A percentile compares a stretch with the other conserved stretches of the same genome.
Conservation (phyloP, 1,140 invertebrate genomes). For the Camponotus vicinus region DNA sequence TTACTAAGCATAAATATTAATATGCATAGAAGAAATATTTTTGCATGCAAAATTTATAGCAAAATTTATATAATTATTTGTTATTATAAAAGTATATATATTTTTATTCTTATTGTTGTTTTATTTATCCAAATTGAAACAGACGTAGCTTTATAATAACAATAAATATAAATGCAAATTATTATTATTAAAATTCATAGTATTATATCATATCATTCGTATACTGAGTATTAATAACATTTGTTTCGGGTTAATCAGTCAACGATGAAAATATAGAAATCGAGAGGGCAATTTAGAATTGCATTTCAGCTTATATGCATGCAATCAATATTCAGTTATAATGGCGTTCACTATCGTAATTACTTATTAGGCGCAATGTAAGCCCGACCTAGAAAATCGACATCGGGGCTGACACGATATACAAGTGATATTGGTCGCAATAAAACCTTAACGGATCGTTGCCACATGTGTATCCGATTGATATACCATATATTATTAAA, state of each 20-base stretch:
- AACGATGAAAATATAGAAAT: conserved; percentile 46
- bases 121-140: not conserved
- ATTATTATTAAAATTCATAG: conserved; percentile 2
- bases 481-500: conserved; percentile 28
- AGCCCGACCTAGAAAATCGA: conserved; percentile 69
- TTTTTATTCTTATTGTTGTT: not conserved
- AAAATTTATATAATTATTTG: not conserved
- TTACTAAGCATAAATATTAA: no score
- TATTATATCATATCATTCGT: not conserved
- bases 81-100: not conserved
- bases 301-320: conserved; percentile 54
- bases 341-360: conserved; percentile 67
- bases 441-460: conserved; percentile 31
- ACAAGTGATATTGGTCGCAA: conserved; percentile 46
- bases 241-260: conserved; percentile 72
- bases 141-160: not conserved
- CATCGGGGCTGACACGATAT: conserved; percentile 11
- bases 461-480: conserved; percentile 3
- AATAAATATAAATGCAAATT: not conserved
- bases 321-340: conserved; percentile 54
- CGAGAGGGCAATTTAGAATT: conserved; percentile 44
- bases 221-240: conserved; percentile 8
- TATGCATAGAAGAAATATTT: no score
- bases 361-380: conserved; percentile 68
- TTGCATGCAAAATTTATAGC: no score